Conservation (phyloP, 2,797 vertebrate species). For the Malacoraja senta region DNA sequence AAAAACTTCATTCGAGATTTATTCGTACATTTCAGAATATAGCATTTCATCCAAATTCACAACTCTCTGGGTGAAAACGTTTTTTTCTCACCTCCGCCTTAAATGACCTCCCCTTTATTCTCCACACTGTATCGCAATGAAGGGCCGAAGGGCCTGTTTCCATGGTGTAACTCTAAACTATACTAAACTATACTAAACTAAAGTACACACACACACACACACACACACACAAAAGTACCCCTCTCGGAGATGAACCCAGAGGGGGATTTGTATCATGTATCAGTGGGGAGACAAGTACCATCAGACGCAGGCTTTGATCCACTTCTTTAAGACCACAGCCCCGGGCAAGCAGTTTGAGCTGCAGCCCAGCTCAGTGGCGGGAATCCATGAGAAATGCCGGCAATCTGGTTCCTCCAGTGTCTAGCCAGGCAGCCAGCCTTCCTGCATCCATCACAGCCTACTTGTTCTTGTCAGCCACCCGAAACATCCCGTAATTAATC, state of each 20-base stretch:
- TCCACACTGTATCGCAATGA: too few relatives aligned
- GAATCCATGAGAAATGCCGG: neutral
- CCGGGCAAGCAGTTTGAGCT: neutral
- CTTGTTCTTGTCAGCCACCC: constrained; percentile 30
- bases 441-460: constrained; percentile 12
- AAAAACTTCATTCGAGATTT: too few relatives aligned
- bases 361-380: neutral
- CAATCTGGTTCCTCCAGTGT: neutral
- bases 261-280: constrained; percentile 3
- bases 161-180: too few relatives aligned
- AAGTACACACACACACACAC: too few relatives aligned
- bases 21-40: too few relatives aligned
- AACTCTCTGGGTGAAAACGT: too few relatives aligned
- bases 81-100: too few relatives aligned
- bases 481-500: constrained; percentile 21
- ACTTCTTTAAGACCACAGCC: neutral
- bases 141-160: too few relatives aligned
- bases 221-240: too few relatives aligned
- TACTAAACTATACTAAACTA: too few relatives aligned
- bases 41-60: too few relatives aligned
- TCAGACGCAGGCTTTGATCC: neutral
- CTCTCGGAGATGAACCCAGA: neutral
- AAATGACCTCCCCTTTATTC: too few relatives aligned
- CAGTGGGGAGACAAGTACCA: neutral
- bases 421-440: neutral